Percentiles rank a stretch among this genome's conserved stretches.
Evolutionary conservation across 2,113 vertebrate genomes (phyloP).

Genomic region (Seriola quinqueradiata): DNA sequence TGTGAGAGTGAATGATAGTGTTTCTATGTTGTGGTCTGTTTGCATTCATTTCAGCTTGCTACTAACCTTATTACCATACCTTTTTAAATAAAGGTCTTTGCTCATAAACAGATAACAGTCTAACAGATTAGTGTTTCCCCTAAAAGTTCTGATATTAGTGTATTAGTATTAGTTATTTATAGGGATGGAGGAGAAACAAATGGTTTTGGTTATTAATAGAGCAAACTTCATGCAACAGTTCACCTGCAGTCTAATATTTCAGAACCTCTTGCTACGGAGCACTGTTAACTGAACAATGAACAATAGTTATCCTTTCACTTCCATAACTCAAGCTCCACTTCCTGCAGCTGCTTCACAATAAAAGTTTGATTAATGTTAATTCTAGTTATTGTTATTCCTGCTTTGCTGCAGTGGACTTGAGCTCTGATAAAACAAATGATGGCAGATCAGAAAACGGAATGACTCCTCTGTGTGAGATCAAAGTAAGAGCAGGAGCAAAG

Average conservation of each 20-base stretch:
- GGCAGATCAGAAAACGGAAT: neutral
- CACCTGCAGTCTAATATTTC: neutral
- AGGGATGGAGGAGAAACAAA: neutral
- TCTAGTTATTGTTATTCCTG: accelerated
- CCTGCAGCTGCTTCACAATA: slow-evolving; percentile 31
- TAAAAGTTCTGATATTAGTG: slow-evolving; percentile 12
- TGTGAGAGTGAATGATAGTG: too few species aligned
- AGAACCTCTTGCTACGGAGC: neutral
- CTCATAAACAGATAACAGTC: neutral
- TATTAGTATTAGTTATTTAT: neutral
- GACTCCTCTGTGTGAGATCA: neutral
- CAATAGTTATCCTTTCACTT: neutral
- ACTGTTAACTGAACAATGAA: neutral
- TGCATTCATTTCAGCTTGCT: slow-evolving; percentile 1
- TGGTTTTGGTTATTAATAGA: neutral
- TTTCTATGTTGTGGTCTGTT: neutral
- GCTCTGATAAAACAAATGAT: neutral
- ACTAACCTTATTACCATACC: neutral
- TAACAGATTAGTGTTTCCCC: slow-evolving; percentile 2
- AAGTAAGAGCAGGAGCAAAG: neutral
- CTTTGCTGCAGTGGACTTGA: neutral
- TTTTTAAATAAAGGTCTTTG: neutral
- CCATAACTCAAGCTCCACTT: neutral
- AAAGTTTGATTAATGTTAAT: neutral
- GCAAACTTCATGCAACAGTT: neutral